A percentile compares a stretch with the other conserved stretches of the same genome.
Conservation (phyloP, 1,140 invertebrate species). For the Drosophila lacertosa region DNA sequence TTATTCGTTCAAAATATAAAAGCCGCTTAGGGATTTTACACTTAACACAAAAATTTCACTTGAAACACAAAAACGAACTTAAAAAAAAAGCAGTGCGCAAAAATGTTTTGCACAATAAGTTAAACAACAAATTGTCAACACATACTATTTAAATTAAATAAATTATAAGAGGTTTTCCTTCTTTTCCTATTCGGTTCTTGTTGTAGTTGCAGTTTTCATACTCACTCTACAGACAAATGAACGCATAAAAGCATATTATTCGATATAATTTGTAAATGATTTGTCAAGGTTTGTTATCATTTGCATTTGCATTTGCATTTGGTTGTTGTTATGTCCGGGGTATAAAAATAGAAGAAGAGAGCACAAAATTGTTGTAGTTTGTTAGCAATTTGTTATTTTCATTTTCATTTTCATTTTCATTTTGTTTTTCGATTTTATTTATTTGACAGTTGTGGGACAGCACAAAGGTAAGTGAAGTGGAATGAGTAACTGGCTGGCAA, state of each 20-base stretch:
- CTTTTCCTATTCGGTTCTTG: conserved; percentile 14
- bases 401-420: conserved; percentile 35
- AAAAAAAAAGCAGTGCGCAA: conserved; percentile 26
- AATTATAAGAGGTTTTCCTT: conserved; percentile 7
- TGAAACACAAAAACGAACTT: not conserved
- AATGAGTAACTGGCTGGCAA: conserved; percentile 48
- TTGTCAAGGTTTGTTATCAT: conserved; percentile 64
- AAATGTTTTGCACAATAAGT: conserved; percentile 21
- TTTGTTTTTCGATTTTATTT: conserved; percentile 26
- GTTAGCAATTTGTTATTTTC: conserved; percentile 58
- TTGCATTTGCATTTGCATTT: conserved; percentile 42
- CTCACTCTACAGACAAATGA: conserved; percentile 69
- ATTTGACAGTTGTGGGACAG: conserved; percentile 41
- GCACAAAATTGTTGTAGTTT: conserved; percentile 61
- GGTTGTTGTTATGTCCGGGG: conserved; percentile 33
- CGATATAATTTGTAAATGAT: conserved; percentile 31
- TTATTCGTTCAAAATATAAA: conserved; percentile 14
- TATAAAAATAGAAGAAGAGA: conserved; percentile 50
- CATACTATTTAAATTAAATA: conserved; percentile 8
- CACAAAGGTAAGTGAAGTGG: conserved; percentile 56
- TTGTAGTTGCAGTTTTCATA: conserved; percentile 44
- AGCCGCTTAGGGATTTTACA: conserved; percentile 5
- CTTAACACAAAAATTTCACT: conserved; percentile 10
- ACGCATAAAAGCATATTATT: conserved; percentile 38
- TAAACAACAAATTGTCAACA: conserved; percentile 10